Evolutionary conservation across 2,113 vertebrate species (phyloP), one percentile per base, ranked within the genome.

Genomic region (Melospiza georgiana): DNA sequence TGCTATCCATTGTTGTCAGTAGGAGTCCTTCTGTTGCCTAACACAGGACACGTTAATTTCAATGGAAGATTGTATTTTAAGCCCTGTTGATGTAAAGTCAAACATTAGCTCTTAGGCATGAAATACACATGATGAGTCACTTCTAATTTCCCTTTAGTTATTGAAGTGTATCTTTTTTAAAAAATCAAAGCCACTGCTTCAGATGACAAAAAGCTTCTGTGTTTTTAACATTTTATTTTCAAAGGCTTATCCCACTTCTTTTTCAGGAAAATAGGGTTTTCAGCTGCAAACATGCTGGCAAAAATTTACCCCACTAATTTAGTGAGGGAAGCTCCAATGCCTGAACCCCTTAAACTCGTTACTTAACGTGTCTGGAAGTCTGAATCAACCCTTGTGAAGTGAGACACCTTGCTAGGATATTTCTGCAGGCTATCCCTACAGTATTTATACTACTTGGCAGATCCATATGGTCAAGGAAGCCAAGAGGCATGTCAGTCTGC

Each of bases 401-500:
- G 4, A 93, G 73, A 51, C 67, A 91, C 87, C 68, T 90, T 73
- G 73, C 69, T 69, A 63, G 82, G 43, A 24, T 86, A 58, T 87
- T 97, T 95, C 87, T 95, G 61, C 77, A 94, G 76, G 87, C 89
- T 91, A 66, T 82, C 79, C 80, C 92, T 90, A 59, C 48, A 84
- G 78, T 41, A 73, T 89, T 84, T 25, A 74, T 96, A 78, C 68
- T 76, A 24, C 41, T 71, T 93, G 52, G 78, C 85, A 92, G 55
- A 35, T 82, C 52, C 95, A 68, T 75, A 62, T 86, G 91, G 80
- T 86, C 92, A 72, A 90, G 87, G 52, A 93, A 72, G 89, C 79
- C 68, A 81, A 86, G 30, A 65, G 65, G 52, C 55, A 66, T 58
- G 41, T 90, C 59, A 63, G 87, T 46, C 82, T 83, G 76, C 49